Evolutionary conservation across 2,888 invertebrate species (phyloP), one percentile per base, ranked within the genome.

Genomic region (Cremastobaeus sp.): DNA sequence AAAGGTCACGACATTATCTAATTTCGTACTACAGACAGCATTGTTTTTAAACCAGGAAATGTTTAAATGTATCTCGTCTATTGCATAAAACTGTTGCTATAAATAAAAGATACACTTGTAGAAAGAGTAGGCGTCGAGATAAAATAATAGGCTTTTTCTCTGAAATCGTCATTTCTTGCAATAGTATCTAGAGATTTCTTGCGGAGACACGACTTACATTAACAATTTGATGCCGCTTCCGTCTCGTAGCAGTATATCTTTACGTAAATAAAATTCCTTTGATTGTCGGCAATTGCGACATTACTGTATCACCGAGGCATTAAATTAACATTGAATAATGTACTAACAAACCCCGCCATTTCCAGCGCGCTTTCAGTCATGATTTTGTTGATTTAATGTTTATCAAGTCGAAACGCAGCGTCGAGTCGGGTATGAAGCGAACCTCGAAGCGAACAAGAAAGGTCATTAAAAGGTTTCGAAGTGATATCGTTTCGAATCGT

Each of bases 171-270:
- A 34, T 41, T 62, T 55, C 50, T 47, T 30, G 8, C 15, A 43
- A 50, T 28, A 32, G 4, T 32, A 50, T 57, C 50, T 21, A 48
- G 25, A 17, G 28, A 66, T 72, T 72, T 59, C 59, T 54, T 32
- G 37, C 47, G 25, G 64, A 60, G 71, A 68, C 80, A 78, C 82
- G 78, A 80, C 74, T 79, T 74, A 54, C 71, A 80, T 80, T 78
- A 79, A 77, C 72, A 71, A 79, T 77, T 76, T 50, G 35, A 59
- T 32, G 45, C 62, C 66, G 69, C 77, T 81, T 79, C 77, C 78
- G 77, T 54, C 74, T 78, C 43, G 8, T 47, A 14, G 20, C 45
- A 15, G 11, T 66, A 37, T 64, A 45, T 55, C 28, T 65, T 15
- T 28, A 12, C 54, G 52, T 28, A 9, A 52, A 52, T 57, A 37